Evolutionary conservation across 2,113 vertebrate species (phyloP).

Genomic region (Nettapus auritus): DNA sequence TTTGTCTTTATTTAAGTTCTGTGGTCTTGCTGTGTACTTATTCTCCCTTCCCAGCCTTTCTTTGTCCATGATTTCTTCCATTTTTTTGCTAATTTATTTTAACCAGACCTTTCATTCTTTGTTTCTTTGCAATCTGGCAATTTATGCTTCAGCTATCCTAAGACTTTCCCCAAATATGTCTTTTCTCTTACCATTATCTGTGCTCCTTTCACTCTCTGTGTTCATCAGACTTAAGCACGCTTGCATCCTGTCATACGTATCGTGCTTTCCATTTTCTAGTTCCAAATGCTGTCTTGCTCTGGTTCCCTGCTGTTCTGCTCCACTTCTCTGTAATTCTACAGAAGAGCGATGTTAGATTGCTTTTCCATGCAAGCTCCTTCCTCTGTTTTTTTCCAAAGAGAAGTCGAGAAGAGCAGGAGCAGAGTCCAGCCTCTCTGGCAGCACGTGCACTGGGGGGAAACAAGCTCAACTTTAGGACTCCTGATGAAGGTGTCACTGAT

Average conservation of each 20-base stretch:
- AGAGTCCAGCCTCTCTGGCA: background rate
- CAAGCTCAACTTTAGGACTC: background rate
- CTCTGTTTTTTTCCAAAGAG: background rate
- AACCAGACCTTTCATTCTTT: background rate
- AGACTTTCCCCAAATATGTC: background rate
- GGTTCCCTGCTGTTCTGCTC: background rate
- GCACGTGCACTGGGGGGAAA: background rate
- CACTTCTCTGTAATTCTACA: background rate
- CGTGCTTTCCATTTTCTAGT: background rate
- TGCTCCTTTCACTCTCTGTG: background rate
- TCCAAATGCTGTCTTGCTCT: background rate
- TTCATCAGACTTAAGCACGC: background rate
- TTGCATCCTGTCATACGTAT: background rate
- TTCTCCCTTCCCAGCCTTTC: fast-evolving
- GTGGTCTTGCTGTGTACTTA: background rate
- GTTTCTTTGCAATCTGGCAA: background rate
- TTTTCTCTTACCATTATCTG: background rate
- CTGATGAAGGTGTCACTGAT: background rate
- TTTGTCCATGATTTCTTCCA: background rate
- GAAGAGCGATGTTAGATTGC: background rate
- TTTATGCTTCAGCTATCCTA: background rate
- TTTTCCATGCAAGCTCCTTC: background rate
- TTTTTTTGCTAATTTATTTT: background rate
- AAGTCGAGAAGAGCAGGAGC: background rate
- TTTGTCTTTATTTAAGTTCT: background rate